These are phyloP conservation scores for Galemys pyrenaicus DNA, from an alignment of 2,113 vertebrate genomes.

Conservation along the genomic window DNA sequence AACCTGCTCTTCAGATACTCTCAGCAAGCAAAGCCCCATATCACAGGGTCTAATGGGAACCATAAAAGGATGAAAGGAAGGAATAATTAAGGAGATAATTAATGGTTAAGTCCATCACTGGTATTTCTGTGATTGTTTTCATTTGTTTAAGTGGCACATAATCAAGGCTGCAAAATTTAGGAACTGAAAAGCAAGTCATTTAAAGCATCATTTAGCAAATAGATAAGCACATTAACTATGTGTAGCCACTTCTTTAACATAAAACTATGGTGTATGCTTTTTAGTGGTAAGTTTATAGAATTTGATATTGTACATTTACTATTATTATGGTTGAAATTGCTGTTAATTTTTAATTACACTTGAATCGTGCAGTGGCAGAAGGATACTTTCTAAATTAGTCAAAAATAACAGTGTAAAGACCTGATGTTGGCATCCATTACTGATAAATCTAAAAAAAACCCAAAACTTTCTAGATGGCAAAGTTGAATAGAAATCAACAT, in stretches of 20 bases:
- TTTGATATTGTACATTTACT: slow-evolving; percentile 20
- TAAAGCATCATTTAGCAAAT: slow-evolving; percentile 63
- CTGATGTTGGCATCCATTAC: slow-evolving; percentile 15
- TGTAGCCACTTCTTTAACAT: slow-evolving; percentile 51
- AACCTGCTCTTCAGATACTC: not conserved
- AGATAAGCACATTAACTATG: slow-evolving; percentile 54
- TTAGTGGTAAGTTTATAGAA: slow-evolving; percentile 38
- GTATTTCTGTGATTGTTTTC: slow-evolving; percentile 68
- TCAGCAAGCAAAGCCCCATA: not conserved
- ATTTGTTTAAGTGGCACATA: slow-evolving; percentile 70
- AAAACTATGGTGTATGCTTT: not conserved
- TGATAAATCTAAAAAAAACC: slow-evolving; percentile 30
- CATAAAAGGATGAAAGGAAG: slow-evolving; percentile 52
- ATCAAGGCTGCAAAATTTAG: slow-evolving; percentile 62
- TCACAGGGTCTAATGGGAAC: slow-evolving; percentile 23
- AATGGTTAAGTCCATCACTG: slow-evolving; percentile 56
- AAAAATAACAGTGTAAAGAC: slow-evolving; percentile 36
- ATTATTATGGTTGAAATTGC: slow-evolving; percentile 44
- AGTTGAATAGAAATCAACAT: slow-evolving; percentile 18
- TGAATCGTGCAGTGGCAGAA: not conserved
- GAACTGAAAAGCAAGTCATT: slow-evolving; percentile 62
- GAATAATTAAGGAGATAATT: slow-evolving; percentile 68
- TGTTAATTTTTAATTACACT: slow-evolving; percentile 58
- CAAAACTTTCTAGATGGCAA: slow-evolving; percentile 26
- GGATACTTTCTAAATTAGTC: slow-evolving; percentile 43